Percentiles rank a stretch among this genome's conserved stretches.
phyloP scores from a whole-genome alignment of 2,113 vertebrate species.

The Psettodes erumei region DNA sequence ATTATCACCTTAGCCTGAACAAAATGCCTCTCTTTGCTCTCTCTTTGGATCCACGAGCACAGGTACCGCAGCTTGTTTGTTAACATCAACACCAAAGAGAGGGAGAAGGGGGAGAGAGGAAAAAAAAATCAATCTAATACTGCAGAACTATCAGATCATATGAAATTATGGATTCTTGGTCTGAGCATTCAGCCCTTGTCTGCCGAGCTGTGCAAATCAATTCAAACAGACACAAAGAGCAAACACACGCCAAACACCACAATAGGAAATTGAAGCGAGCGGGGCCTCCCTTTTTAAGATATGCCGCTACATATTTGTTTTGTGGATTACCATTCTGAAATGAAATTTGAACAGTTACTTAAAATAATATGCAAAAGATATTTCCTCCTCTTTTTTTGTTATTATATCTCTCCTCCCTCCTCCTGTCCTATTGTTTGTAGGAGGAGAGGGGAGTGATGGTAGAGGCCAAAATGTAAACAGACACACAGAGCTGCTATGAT shows the following conservation, averaged over 20 bases:
- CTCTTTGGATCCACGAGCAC: conserved; percentile 76
- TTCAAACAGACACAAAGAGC: conserved; percentile 89
- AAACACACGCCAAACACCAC: conserved; percentile 84
- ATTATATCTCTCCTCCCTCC: conserved; percentile 57
- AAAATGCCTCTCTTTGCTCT: conserved; percentile 72
- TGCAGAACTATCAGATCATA: conserved; percentile 96
- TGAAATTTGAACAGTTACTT: conserved; percentile 90
- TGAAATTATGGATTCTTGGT: conserved; percentile 95
- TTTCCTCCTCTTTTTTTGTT: conserved; percentile 78
- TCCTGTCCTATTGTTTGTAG: conserved; percentile 78
- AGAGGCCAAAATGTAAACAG: conserved; percentile 81
- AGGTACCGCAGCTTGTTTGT: conserved; percentile 90
- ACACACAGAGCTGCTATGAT: conserved; percentile 76
- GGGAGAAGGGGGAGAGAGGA: conserved; percentile 29
- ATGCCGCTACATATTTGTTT: conserved; percentile 88
- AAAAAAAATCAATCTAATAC: conserved; percentile 92
- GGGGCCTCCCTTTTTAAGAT: conserved; percentile 84
- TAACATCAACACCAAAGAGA: conserved; percentile 86
- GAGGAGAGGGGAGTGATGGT: conserved; percentile 74
- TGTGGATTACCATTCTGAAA: conserved; percentile 88
- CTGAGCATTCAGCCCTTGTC: conserved; percentile 89
- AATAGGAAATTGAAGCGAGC: conserved; percentile 88
- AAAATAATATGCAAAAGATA: conserved; percentile 90
- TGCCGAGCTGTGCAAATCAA: conserved; percentile 90
- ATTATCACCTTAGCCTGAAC: conserved; percentile 72